Conservation (phyloP, 2,113 vertebrate genomes). For the Carollia perspicillata region DNA sequence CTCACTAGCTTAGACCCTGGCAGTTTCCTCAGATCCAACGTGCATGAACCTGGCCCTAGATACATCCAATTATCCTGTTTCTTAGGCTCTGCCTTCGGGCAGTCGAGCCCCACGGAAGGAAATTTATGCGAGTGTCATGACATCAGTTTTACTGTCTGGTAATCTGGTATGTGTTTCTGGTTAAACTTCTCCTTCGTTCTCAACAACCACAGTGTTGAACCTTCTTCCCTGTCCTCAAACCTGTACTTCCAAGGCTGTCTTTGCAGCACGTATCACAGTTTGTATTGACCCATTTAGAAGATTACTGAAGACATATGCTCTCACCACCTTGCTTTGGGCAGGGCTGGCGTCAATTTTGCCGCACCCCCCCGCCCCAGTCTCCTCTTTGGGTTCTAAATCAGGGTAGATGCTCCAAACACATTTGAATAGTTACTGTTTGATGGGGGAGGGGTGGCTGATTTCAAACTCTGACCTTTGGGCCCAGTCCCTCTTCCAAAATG, state of each 20-base stretch:
- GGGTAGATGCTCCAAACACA: background rate
- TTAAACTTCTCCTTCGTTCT: background rate
- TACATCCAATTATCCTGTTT: background rate
- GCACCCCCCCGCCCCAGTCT: accelerated
- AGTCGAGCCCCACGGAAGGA: background rate
- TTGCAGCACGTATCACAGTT: background rate
- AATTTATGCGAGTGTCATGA: too few species aligned
- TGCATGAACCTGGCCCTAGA: background rate
- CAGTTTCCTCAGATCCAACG: background rate
- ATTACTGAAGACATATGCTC: background rate
- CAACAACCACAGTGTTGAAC: background rate
- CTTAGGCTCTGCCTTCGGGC: background rate
- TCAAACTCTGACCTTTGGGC: background rate
- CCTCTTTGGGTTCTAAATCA: background rate
- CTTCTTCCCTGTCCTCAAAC: background rate
- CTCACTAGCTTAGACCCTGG: background rate
- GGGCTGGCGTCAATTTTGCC: background rate
- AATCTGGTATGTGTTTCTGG: background rate
- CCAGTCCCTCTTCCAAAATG: background rate
- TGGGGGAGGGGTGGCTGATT: background rate
- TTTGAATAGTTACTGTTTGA: background rate
- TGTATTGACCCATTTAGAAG: background rate
- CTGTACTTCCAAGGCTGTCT: background rate
- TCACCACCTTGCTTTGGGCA: background rate
- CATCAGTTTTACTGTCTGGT: background rate